Conservation (phyloP, 2,797 vertebrate species). For the Myotis vivesi region DNA sequence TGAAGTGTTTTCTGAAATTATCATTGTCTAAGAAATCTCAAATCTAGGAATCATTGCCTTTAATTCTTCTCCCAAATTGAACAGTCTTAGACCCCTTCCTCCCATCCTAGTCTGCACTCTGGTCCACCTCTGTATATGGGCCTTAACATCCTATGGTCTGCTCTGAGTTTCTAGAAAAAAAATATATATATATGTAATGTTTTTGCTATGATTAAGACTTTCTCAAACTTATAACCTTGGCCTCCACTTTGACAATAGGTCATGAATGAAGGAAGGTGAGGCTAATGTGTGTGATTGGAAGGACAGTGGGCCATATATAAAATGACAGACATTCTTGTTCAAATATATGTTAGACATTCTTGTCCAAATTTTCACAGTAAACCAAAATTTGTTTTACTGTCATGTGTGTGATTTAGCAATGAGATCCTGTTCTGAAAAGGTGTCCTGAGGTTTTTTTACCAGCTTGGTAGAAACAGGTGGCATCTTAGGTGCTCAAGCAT, state of each 20-base stretch:
- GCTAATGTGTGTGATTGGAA: not conserved
- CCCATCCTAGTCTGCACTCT: not conserved
- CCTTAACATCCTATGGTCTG: not conserved
- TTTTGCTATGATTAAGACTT: not conserved
- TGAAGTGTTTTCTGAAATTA: not conserved
- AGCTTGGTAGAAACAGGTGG: not conserved
- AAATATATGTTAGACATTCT: not conserved
- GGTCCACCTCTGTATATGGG: not conserved
- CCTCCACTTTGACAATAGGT: not conserved
- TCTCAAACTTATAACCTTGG: not conserved
- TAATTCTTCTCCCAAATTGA: not conserved
- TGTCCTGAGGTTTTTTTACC: not conserved
- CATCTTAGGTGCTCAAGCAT: not conserved
- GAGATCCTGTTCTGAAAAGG: slow-evolving; percentile 6
- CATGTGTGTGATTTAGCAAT: not conserved
- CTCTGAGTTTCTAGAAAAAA: not conserved
- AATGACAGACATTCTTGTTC: no score
- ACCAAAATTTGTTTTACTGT: not conserved
- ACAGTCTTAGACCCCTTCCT: no score
- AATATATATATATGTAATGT: not conserved
- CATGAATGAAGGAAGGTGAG: not conserved
- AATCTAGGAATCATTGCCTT: slow-evolving; percentile 27
- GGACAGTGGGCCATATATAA: not conserved
- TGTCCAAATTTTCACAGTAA: not conserved
- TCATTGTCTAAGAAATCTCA: not conserved